Evolutionary conservation across 2,888 invertebrate species (phyloP), one percentile per base, ranked within the genome.

Genomic region (Strigamia transsilvanica): DNA sequence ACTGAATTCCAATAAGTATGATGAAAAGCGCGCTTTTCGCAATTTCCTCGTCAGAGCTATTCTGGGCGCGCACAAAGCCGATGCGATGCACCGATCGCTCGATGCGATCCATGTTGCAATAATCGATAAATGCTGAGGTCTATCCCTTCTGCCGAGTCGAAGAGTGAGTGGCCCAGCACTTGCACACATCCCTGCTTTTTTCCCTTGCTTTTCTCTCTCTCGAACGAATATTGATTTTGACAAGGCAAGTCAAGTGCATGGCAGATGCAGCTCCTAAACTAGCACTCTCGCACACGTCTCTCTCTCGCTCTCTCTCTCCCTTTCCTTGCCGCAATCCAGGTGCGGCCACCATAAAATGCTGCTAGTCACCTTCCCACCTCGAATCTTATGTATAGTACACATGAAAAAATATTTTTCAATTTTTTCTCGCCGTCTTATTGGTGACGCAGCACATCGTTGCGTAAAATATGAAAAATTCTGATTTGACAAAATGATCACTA

Each of bases 51-150:
- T 81, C 66, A 66, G 38, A 12, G 81, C 27, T 32, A 32, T 38
- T 81, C 66, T 41, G 13, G 73, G 27, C 27, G 66, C 32, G 10
- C 42, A 42, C 23, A 56, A 66, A 81, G 34, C 34, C 66, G 81
- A 56, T 66, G 81, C 81, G 18, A 56, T 66, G 81, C 81, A 10
- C 79, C 73, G 73, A 66, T 66, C 61, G 61, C 61, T 18, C 21
- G 80, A 79, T 79, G 79, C 18, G 41, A 38, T 79, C 18, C 79
- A 42, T 23, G 51, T 21, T 10, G 46, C 80, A 80, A 56, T 80
- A 80, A 80, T 80, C 80, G 56, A 80, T 80, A 80, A 80, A 51
- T 42, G 79, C 79, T 42, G 79, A 42, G 21, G 38, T 42, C 79
- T 42, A 79, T 38, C 38, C 79, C 23, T 79, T 38, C 73, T 73